Conservation (phyloP, 2,888 invertebrate species). For the Desoria tigrina region DNA sequence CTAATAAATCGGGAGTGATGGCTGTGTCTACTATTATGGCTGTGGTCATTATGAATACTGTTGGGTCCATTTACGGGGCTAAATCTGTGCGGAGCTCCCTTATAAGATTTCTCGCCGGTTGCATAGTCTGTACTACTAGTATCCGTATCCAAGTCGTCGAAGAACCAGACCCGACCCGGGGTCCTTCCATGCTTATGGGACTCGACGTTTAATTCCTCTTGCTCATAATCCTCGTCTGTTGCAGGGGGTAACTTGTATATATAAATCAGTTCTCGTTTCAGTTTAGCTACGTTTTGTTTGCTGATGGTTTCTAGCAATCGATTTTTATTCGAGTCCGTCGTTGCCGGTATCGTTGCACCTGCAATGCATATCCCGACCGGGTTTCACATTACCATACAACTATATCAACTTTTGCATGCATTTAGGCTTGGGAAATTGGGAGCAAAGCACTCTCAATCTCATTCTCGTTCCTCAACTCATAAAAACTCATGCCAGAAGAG, state of each 20-base stretch:
- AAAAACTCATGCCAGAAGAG: background rate
- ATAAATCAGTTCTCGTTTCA: slow-evolving; percentile 20
- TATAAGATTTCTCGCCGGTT: background rate
- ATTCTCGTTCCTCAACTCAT: too few species aligned
- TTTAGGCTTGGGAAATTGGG: background rate
- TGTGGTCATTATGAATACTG: background rate
- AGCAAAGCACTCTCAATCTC: background rate
- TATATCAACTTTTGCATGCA: background rate
- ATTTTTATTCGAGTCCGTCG: slow-evolving; percentile 11
- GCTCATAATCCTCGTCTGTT: slow-evolving; percentile 22
- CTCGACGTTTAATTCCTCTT: slow-evolving; percentile 17
- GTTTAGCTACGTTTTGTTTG: slow-evolving; percentile 17
- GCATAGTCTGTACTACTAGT: slow-evolving; percentile 4
- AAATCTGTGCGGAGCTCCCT: slow-evolving; percentile 6
- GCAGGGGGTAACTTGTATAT: slow-evolving; percentile 19
- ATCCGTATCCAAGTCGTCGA: slow-evolving; percentile 19
- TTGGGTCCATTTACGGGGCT: background rate
- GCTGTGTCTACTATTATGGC: background rate
- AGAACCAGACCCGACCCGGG: slow-evolving; percentile 12
- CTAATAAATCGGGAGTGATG: slow-evolving; percentile 7
- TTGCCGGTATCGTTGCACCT: slow-evolving; percentile 14
- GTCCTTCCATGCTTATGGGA: background rate
- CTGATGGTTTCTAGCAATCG: slow-evolving; percentile 22
- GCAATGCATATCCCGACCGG: slow-evolving; percentile 6
- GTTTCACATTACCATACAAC: background rate